Conservation (phyloP, 2,113 vertebrate species). For the Myrmecobius fasciatus region DNA sequence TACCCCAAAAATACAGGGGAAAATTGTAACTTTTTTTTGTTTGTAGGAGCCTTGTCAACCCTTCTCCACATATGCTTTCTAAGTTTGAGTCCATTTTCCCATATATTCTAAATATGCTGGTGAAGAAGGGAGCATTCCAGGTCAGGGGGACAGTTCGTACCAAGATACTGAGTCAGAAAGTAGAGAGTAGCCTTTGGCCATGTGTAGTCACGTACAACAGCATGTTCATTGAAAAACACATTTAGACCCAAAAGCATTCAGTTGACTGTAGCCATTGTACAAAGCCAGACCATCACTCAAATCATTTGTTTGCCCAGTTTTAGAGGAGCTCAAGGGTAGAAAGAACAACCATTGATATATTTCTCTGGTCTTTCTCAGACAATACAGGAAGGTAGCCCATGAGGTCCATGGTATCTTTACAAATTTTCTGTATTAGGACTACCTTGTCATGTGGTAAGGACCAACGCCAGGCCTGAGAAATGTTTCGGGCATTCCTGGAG, state of each 20-base stretch:
- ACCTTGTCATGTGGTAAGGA: constrained; percentile 85
- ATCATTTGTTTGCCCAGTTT: constrained; percentile 43
- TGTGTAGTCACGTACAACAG: background rate
- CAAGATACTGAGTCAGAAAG: background rate
- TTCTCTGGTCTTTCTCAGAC: constrained; percentile 88
- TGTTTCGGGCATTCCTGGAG: constrained; percentile 87
- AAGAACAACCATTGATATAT: constrained; percentile 86
- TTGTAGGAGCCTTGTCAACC: background rate
- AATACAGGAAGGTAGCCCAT: constrained; percentile 88
- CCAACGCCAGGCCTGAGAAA: constrained; percentile 93
- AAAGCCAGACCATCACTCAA: background rate
- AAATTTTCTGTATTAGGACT: constrained; percentile 88
- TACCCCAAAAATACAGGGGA: background rate
- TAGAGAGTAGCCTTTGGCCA: background rate
- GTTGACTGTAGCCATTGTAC: background rate
- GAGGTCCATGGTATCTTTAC: constrained; percentile 89
- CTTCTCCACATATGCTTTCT: background rate
- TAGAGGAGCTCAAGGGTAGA: constrained; percentile 14
- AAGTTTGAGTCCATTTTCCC: background rate
- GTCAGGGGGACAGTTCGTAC: background rate
- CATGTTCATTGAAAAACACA: background rate
- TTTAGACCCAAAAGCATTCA: background rate
- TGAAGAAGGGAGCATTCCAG: background rate
- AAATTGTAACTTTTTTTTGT: background rate
- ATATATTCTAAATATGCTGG: background rate